These are phyloP conservation scores for Archilochus colubris DNA, from an alignment of 2,113 vertebrate species.

Conservation along the genomic window DNA sequence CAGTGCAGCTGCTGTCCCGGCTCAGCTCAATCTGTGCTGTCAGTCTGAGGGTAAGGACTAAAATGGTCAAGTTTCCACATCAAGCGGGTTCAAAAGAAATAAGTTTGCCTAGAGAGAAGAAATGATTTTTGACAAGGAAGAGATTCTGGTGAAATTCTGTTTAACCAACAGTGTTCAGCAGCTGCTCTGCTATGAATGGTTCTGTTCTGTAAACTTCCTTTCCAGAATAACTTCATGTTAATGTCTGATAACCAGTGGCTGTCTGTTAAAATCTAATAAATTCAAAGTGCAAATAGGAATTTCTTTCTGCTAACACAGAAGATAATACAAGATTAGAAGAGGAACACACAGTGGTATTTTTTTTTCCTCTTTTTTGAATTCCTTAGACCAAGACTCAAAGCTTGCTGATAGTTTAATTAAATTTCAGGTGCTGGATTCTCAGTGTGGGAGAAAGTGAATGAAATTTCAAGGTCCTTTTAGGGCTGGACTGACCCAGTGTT, in stretches of 20 bases:
- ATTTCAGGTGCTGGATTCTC: not conserved
- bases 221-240: not conserved
- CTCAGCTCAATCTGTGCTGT: not conserved
- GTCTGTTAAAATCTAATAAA: not conserved
- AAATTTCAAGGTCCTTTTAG: not conserved
- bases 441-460: not conserved
- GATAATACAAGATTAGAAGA: not conserved
- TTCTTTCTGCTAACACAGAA: not conserved
- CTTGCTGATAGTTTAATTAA: not conserved
- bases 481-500: not conserved
- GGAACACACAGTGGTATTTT: not conserved
- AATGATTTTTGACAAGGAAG: not conserved
- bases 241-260: not conserved
- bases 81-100: constrained; percentile 6
- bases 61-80: not conserved
- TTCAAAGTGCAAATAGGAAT: not conserved
- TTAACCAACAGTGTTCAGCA: not conserved
- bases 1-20: not conserved
- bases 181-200: not conserved
- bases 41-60: not conserved
- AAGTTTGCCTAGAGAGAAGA: constrained; percentile 20
- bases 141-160: not conserved
- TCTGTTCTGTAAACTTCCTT: not conserved
- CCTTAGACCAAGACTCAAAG: not conserved
- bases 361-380: not conserved